Evolutionary conservation across 2,888 invertebrate genomes (phyloP), one percentile per base, ranked within the genome.

Genomic region (Cryptus viduatorius): DNA sequence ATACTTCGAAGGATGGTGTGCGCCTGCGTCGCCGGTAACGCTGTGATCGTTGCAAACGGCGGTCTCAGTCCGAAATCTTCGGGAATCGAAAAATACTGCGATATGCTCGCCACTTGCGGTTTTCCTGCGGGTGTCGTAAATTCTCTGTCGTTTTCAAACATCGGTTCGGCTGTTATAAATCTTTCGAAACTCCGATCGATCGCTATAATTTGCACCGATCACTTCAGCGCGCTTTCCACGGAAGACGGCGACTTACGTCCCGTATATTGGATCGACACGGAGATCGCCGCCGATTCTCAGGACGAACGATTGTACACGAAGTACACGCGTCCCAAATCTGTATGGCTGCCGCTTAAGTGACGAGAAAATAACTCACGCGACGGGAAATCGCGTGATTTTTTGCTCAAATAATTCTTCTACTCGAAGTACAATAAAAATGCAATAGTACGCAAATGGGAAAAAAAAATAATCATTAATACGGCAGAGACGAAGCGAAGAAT

Each of bases 81-180:
- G 44, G 67, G 83, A 31, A 85, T 82, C 29, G 86, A 82, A 29
- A 67, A 83, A 16, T 88, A 85, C 44, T 87, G 86, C 48, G 86
- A 88, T 29, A 82, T 83, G 61, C 56, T 88, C 24, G 69, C 82
- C 4, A 81, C 85, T 14, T 87, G 87, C 53, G 86, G 85, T 14
- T 86, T 88, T 75, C 87, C 86, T 16, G 75, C 82, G 10, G 88
- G 88, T 16, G 83, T 88, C 12, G 68, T 88, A 4, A 88, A 85
- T 61, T 79, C 71, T 16, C 29, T 88, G 10, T 79, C 86, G 3
- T 86, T 86, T 19, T 46, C 79, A 37, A 79, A 85, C 64, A 48
- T 85, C n/a, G 19, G 79, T 14, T 59, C 12, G 12, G 83, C 79
- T 7, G 53, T 85, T 10, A 71, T 44, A 14, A 76, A 79, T 65